Conservation (phyloP, 1,140 invertebrate species). For the Holcopasites calliopsidis region DNA sequence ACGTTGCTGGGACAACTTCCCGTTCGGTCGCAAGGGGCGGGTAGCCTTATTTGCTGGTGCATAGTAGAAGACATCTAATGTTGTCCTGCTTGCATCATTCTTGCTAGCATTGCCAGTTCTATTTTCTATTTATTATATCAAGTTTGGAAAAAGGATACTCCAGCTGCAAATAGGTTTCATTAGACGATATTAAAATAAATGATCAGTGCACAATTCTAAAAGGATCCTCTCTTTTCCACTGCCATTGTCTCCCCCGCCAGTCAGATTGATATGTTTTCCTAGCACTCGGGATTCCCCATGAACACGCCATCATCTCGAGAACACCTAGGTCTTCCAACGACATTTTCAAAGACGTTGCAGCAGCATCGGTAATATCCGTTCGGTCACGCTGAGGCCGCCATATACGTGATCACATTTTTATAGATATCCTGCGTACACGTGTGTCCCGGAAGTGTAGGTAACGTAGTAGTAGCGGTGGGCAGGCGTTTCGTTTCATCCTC, state of each 20-base stretch:
- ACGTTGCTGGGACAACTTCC: conserved; percentile 25
- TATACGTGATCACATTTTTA: conserved; percentile 31
- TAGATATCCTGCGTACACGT: background rate
- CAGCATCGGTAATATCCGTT: conserved; percentile 49
- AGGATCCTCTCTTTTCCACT: background rate
- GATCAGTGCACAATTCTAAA: too few species aligned
- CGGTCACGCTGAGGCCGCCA: conserved; percentile 26
- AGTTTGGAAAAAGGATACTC: too few species aligned
- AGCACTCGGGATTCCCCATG: conserved; percentile 56
- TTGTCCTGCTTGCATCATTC: conserved; percentile 25
- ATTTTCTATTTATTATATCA: too few species aligned
- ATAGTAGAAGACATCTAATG: conserved; percentile 38
- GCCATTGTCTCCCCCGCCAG: conserved; percentile 22
- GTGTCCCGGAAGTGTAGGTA: background rate
- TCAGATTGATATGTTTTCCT: conserved; percentile 63
- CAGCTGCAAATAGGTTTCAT: too few species aligned
- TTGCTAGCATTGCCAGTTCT: too few species aligned
- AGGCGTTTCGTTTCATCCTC: conserved; percentile 60
- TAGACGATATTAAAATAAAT: too few species aligned
- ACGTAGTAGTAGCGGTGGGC: conserved; percentile 16
- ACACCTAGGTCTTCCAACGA: conserved; percentile 24
- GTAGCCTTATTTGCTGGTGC: conserved; percentile 70
- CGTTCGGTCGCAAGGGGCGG: conserved; percentile 63
- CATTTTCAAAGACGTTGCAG: conserved; percentile 47
- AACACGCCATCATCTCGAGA: conserved; percentile 44